These are phyloP conservation scores for Sebastolobus altivelis DNA, from an alignment of 2,797 vertebrate species.

Conservation along the genomic window DNA sequence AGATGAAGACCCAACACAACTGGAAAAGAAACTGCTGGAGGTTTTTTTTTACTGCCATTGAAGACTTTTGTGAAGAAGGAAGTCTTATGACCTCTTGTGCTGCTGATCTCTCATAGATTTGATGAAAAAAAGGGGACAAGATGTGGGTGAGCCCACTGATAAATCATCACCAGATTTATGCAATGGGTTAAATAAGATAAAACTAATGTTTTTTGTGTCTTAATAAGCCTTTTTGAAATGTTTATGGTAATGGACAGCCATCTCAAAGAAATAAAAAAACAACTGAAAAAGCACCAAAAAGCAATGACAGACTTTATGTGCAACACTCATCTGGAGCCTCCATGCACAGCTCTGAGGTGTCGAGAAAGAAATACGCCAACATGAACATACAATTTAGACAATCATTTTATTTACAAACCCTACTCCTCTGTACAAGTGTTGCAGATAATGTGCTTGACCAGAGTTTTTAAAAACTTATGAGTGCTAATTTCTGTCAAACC, in stretches of 20 bases:
- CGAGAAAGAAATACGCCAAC: conserved; percentile 85
- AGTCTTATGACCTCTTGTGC: conserved; percentile 60
- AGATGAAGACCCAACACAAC: conserved; percentile 79
- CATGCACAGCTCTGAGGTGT: conserved; percentile 72
- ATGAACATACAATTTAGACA: conserved; percentile 86
- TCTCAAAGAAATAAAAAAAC: conserved; percentile 66
- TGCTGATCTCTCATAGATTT: conserved; percentile 79
- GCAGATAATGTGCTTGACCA: conserved; percentile 78
- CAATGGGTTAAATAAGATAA: conserved; percentile 70
- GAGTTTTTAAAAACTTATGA: conserved; percentile 68
- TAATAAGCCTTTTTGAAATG: conserved; percentile 64
- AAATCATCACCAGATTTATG: conserved; percentile 76
- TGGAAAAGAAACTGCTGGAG: conserved; percentile 64
- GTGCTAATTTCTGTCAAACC: conserved; percentile 74
- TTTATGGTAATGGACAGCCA: conserved; percentile 80
- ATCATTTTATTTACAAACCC: conserved; percentile 89
- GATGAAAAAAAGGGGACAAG: conserved; percentile 47
- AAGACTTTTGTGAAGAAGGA: conserved; percentile 34
- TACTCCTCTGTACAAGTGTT: conserved; percentile 82
- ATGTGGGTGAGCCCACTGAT: conserved; percentile 71
- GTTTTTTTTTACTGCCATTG: conserved; percentile 48
- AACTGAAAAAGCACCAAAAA: conserved; percentile 55
- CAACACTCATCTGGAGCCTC: conserved; percentile 63
- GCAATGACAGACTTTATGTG: conserved; percentile 55
- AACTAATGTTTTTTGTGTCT: conserved; percentile 35